Conservation (phyloP, 2,797 vertebrate species). For the Emys orbicularis region DNA sequence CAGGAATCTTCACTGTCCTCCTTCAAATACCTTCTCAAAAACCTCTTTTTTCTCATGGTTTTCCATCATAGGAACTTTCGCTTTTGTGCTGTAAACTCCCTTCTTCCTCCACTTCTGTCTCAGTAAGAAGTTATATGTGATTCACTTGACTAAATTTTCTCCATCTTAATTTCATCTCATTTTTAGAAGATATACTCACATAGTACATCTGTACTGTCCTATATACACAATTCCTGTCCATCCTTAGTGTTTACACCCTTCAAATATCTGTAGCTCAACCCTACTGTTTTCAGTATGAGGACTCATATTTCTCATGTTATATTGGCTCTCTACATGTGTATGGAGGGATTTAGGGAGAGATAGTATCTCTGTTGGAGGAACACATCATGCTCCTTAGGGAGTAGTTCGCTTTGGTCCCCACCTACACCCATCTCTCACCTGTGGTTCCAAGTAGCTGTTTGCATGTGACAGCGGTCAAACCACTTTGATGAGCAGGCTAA, state of each 20-base stretch:
- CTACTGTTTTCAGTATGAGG: background rate
- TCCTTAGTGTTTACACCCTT: background rate
- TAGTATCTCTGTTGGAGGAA: too few species aligned
- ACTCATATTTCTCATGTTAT: background rate
- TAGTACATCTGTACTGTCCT: background rate
- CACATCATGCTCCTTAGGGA: too few species aligned
- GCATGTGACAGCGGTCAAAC: too few species aligned
- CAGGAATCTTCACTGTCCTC: background rate
- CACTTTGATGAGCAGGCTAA: too few species aligned
- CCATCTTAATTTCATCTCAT: background rate
- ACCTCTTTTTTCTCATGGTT: background rate
- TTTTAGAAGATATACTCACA: background rate
- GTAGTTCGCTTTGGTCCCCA: too few species aligned
- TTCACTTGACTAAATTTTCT: background rate
- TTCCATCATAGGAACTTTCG: background rate
- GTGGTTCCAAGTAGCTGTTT: too few species aligned
- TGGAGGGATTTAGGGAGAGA: too few species aligned
- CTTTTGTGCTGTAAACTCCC: background rate
- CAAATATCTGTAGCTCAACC: background rate
- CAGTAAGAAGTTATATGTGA: background rate
- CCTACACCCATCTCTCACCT: too few species aligned
- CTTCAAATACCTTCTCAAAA: background rate
- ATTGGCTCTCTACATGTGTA: background rate
- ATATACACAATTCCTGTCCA: background rate
- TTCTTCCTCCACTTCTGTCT: background rate